Evolutionary conservation across 2,888 invertebrate species (phyloP).

Genomic region (Agrypnus murinus): DNA sequence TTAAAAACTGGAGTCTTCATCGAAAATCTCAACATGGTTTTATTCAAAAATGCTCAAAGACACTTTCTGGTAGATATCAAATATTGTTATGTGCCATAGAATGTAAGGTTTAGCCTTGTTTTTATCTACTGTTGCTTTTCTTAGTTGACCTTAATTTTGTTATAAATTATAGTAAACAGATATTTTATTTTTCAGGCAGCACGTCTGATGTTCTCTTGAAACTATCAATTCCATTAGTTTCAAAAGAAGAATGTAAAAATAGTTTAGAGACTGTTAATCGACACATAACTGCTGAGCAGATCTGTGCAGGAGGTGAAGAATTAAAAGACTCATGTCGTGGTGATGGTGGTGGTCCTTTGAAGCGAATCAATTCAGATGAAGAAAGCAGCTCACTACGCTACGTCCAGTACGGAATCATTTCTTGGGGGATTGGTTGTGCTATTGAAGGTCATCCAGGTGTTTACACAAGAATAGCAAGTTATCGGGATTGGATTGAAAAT

Average conservation of each 20-base stretch:
- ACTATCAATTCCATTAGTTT: slow-evolving; percentile 75
- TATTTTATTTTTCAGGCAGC: slow-evolving; percentile 34
- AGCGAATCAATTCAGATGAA: slow-evolving; percentile 77
- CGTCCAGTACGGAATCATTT: slow-evolving; percentile 73
- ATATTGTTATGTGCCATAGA: no score
- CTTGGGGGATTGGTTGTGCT: slow-evolving; percentile 66
- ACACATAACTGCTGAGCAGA: no score
- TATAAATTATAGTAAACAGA: no score
- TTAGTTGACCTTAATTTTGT: no score
- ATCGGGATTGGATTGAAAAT: slow-evolving; percentile 41
- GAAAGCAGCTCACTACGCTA: no score
- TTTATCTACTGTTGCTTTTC: no score
- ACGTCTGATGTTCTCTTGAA: slow-evolving; percentile 74
- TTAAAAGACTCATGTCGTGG: slow-evolving; percentile 81
- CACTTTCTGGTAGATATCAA: no score
- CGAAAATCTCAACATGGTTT: no score
- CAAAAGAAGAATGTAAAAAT: slow-evolving; percentile 75
- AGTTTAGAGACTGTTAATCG: no score
- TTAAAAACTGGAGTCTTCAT: no score
- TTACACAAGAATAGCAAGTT: slow-evolving; percentile 29
- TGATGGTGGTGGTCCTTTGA: slow-evolving; percentile 86
- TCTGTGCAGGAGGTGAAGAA: slow-evolving; percentile 84
- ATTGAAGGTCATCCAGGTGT: slow-evolving; percentile 19
- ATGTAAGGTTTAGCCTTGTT: no score
- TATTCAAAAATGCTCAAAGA: no score